Percentiles rank a stretch among this genome's conserved stretches.
phyloP scores from a whole-genome alignment of 1,140 invertebrate genomes.

The Drosophila novamexicana region DNA sequence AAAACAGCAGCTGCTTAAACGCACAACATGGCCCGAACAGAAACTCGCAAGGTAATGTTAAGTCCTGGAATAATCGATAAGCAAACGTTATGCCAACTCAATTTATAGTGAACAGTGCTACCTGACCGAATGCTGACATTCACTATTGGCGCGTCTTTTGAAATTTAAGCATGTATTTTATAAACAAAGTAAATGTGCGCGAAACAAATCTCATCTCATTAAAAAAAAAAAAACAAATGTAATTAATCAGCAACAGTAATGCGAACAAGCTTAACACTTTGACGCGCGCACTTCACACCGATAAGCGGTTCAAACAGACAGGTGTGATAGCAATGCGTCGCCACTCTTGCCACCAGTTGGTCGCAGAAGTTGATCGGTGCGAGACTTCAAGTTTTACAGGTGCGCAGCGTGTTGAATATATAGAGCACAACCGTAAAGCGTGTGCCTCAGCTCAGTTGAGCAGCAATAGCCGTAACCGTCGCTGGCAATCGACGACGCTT shows the following conservation, averaged over 20 bases:
- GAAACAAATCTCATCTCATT: background rate
- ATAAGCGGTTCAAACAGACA: constrained; percentile 39
- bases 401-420: constrained; percentile 2
- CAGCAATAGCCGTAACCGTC: constrained; percentile 24
- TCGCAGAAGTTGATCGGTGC: constrained; percentile 51
- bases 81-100: constrained; percentile 11
- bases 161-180: background rate
- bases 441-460: constrained; percentile 29
- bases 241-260: constrained; percentile 26
- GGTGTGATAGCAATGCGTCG: constrained; percentile 31
- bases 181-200: background rate
- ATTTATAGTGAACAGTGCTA: background rate
- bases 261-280: constrained; percentile 8
- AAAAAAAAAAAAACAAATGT: background rate
- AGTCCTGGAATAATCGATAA: constrained; percentile 7
- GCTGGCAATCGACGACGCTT: constrained; percentile 44
- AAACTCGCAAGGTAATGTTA: background rate
- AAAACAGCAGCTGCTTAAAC: background rate
- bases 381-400: constrained; percentile 25
- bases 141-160: constrained; percentile 1
- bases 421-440: constrained; percentile 30
- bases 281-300: constrained; percentile 31
- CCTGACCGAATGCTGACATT: background rate
- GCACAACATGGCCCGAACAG: background rate
- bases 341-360: constrained; percentile 55